Evolutionary conservation across 2,797 vertebrate species (phyloP).

Genomic region (Sebastes taczanowskii): DNA sequence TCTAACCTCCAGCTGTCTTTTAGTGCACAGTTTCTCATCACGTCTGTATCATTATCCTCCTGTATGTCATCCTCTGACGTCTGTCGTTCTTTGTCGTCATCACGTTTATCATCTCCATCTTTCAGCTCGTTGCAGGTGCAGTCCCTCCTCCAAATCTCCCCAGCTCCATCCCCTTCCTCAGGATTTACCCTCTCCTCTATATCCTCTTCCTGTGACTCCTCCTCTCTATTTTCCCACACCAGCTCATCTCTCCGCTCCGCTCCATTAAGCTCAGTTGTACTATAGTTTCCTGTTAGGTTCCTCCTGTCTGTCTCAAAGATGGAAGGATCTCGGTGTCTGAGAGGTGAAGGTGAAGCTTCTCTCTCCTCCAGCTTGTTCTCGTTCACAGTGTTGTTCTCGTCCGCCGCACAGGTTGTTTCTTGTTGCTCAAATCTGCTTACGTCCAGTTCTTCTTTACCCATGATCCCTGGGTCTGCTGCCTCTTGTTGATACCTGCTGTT

Average conservation of each 20-base stretch:
- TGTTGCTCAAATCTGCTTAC: background rate
- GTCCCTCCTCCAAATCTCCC: background rate
- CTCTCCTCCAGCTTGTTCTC: constrained; percentile 11
- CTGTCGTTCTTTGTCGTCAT: background rate
- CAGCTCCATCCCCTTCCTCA: background rate
- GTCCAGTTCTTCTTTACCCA: constrained; percentile 10
- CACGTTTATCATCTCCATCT: background rate
- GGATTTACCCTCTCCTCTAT: background rate
- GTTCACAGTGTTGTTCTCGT: constrained; percentile 22
- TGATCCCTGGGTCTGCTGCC: background rate
- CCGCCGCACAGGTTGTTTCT: background rate
- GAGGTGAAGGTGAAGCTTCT: background rate
- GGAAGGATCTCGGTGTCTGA: background rate
- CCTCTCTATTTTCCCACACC: background rate
- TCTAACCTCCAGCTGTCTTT: background rate
- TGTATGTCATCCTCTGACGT: background rate
- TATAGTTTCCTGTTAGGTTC: background rate
- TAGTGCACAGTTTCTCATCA: background rate
- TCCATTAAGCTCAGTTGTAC: background rate
- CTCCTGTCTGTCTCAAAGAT: background rate
- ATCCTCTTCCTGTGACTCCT: background rate
- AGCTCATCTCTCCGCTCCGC: background rate
- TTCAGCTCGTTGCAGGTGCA: background rate
- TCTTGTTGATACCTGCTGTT: background rate
- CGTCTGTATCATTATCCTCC: background rate